Evolutionary conservation across 2,797 vertebrate species (phyloP), one percentile per base, ranked within the genome.

Genomic region (Falco naumanni): DNA sequence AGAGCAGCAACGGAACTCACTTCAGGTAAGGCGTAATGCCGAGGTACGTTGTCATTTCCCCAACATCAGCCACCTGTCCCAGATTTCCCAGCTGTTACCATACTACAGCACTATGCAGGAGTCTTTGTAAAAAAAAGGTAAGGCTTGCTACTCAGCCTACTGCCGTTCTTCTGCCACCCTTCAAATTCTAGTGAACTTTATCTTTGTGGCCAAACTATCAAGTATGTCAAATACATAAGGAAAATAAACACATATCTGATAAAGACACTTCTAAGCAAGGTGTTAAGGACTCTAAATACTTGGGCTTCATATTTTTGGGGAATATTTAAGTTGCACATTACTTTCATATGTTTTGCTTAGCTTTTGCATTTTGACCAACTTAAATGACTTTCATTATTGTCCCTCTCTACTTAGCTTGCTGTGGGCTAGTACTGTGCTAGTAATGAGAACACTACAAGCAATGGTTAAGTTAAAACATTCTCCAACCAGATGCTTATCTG

Each of bases 31-130:
- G 41, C 1, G 1, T 3, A 57, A 74, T 3, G 2, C 5, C 1
- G 3, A 74, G 56, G 41, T 6, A 31, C 0, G 1, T 3, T 1
- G 1, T 22, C n/a, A 6, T 26, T 64, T 34, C 77, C 37, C 18
- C 54, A 56, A 3, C 28, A 19, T 17, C 37, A 77, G 31, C 26
- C 0, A 0, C 53, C 69, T 43, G 57, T 74, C 25, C 57, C 4
- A 3, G 61, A n/a, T 41, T 12, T 37, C 61, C 83, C 54, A 57
- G 45, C 78, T 57, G 33, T 47, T 5, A 31, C 31, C 1, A 1
- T 33, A 37, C 5, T 13, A 50, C 43, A 78, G 20, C 25, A n/a
- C 22, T 18, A 16, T 0, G 1, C 64, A 91, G n/a, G 39, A 77
- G 14, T 16, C 69, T 54, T 57, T 51, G 64, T 22, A 41, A 15